Evolutionary conservation across 1,140 invertebrate genomes (phyloP).

Genomic region (Euura lappo): DNA sequence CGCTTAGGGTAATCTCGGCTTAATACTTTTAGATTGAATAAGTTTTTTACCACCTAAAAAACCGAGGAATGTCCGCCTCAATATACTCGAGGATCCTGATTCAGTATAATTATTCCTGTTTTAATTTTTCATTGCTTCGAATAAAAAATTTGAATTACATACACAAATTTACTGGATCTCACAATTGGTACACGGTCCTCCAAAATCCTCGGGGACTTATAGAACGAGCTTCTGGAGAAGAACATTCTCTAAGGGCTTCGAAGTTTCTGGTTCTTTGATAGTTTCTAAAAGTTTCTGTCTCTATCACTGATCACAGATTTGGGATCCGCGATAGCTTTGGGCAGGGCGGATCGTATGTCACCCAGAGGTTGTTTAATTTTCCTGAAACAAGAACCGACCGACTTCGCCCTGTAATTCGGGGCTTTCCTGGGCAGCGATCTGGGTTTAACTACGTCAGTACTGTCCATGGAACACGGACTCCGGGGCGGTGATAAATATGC

Average conservation of each 20-base stretch:
- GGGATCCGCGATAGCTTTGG: too few species aligned
- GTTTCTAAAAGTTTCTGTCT: too few species aligned
- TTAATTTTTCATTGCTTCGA: not conserved
- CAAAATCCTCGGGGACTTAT: too few species aligned
- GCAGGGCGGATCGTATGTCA: not conserved
- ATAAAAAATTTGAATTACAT: too few species aligned
- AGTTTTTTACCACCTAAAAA: not conserved
- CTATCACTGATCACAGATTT: too few species aligned
- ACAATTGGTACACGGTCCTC: too few species aligned
- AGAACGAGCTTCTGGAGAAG: too few species aligned
- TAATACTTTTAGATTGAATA: conserved; percentile 5
- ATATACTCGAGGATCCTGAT: too few species aligned
- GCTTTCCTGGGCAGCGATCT: not conserved
- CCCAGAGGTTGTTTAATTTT: not conserved
- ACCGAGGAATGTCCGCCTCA: too few species aligned
- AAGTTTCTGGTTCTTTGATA: too few species aligned
- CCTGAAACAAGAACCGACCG: not conserved
- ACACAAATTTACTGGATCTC: too few species aligned
- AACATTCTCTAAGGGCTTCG: too few species aligned
- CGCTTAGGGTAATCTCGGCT: not conserved
- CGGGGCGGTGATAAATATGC: not conserved
- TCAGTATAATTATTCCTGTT: not conserved
- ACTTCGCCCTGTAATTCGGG: not conserved
- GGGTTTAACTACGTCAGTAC: not conserved
- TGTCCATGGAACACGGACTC: not conserved